Evolutionary conservation across 1,140 invertebrate species (phyloP).

Genomic region (Aporrectodea caliginosa): DNA sequence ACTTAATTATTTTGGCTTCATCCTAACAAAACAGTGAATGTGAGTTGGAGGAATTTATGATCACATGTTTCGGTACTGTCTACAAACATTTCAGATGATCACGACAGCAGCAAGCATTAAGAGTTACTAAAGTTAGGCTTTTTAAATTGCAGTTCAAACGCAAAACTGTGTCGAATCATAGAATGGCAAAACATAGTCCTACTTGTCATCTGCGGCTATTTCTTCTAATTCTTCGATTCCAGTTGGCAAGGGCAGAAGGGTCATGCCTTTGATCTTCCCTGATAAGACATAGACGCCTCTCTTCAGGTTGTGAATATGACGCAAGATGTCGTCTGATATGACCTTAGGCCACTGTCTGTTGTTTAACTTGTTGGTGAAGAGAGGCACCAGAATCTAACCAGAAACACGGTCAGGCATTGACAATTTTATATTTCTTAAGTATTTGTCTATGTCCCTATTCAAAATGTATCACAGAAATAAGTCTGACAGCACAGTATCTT

Average conservation of each 20-base stretch:
- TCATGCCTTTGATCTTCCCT: conserved; percentile 89
- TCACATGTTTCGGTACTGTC: neutral
- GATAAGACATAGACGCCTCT: conserved; percentile 83
- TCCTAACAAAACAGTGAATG: neutral
- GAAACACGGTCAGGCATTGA: conserved; percentile 35
- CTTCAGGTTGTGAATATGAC: conserved; percentile 80
- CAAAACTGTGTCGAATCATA: neutral
- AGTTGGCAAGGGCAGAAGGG: conserved; percentile 85
- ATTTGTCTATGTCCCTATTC: neutral
- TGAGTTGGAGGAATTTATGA: neutral
- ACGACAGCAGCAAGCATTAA: neutral
- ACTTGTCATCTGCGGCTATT: conserved; percentile 4
- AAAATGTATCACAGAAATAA: neutral
- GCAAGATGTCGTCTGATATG: conserved; percentile 74
- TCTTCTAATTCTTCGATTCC: conserved; percentile 76
- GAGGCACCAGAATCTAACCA: conserved; percentile 75
- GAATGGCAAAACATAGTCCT: neutral
- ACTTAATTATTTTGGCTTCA: too few species aligned
- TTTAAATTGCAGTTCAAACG: neutral
- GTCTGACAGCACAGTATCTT: neutral
- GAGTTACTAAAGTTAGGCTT: neutral
- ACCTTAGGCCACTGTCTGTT: conserved; percentile 76
- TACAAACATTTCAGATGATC: neutral
- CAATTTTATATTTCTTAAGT: neutral
- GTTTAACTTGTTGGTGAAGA: conserved; percentile 65